Percentiles rank a stretch among this genome's conserved stretches.
phyloP scores from a whole-genome alignment of 2,888 invertebrate genomes.

The Ceriagrion tenellum region DNA sequence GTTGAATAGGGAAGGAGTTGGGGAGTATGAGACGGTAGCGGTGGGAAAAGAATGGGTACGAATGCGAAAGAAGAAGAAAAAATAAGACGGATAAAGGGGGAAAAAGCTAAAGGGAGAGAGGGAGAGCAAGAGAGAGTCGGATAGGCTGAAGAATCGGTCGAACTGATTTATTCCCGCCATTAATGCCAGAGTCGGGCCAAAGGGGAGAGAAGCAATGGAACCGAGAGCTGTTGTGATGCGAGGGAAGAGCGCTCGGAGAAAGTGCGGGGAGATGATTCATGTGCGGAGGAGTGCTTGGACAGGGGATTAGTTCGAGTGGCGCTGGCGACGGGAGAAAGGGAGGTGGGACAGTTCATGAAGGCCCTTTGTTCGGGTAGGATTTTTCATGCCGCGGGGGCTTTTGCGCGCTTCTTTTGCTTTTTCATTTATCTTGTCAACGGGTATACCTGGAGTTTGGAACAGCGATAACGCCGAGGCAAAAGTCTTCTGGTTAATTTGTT shows the following conservation, averaged over 20 bases:
- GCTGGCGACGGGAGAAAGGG: background rate
- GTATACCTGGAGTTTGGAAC: too few relatives aligned
- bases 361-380: background rate
- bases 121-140: background rate
- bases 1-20: background rate
- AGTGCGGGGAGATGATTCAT: slow-evolving; percentile 20
- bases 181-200: background rate
- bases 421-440: background rate
- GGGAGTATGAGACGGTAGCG: background rate
- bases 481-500: too few relatives aligned
- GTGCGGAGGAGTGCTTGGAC: slow-evolving; percentile 18
- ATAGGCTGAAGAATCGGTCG: background rate
- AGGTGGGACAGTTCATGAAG: background rate
- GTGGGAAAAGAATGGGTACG: background rate
- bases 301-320: background rate
- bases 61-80: background rate
- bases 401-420: background rate
- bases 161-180: background rate
- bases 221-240: background rate
- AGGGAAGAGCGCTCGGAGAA: background rate
- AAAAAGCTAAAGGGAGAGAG: too few relatives aligned
- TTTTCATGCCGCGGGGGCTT: background rate
- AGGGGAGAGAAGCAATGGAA: background rate
- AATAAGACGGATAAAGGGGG: background rate
- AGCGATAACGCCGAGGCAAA: too few relatives aligned